Conservation (phyloP, 2,113 vertebrate species). For the Scophthalmus maximus region DNA sequence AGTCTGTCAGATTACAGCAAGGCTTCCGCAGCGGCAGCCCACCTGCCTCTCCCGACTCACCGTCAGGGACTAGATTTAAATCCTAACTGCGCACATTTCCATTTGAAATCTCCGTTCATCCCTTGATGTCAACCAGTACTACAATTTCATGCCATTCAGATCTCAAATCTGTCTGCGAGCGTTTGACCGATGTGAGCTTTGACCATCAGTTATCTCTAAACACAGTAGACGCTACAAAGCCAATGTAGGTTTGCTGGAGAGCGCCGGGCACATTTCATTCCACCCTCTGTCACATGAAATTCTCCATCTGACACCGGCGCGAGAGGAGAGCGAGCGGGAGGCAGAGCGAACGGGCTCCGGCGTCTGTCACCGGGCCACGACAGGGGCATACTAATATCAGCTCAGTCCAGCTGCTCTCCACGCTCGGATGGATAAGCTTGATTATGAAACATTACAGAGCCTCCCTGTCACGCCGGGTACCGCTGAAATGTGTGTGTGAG, state of each 20-base stretch:
- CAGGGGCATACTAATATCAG: conserved; percentile 71
- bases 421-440: conserved; percentile 54
- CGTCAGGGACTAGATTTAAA: conserved; percentile 19
- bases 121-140: conserved; percentile 15
- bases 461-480: conserved; percentile 33
- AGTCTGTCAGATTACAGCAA: conserved; percentile 55
- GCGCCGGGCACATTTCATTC: conserved; percentile 49
- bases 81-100: neutral
- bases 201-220: conserved; percentile 32
- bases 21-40: conserved; percentile 19
- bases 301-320: conserved; percentile 55
- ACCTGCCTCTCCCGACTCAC: no score
- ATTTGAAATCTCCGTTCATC: conserved; percentile 1
- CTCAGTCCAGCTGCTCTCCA: conserved; percentile 66
- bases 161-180: conserved; percentile 18
- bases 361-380: conserved; percentile 62
- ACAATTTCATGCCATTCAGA: conserved; percentile 33
- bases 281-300: conserved; percentile 63
- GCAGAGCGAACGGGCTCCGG: conserved; percentile 31
- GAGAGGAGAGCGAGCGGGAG: neutral
- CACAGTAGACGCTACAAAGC: conserved; percentile 42
- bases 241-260: conserved; percentile 48
- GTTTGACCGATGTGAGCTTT: conserved; percentile 16
- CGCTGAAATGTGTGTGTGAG: conserved; percentile 34
- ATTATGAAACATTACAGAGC: conserved; percentile 72